Conservation (phyloP, 1,140 invertebrate species). For the Diorhabda sublineata region DNA sequence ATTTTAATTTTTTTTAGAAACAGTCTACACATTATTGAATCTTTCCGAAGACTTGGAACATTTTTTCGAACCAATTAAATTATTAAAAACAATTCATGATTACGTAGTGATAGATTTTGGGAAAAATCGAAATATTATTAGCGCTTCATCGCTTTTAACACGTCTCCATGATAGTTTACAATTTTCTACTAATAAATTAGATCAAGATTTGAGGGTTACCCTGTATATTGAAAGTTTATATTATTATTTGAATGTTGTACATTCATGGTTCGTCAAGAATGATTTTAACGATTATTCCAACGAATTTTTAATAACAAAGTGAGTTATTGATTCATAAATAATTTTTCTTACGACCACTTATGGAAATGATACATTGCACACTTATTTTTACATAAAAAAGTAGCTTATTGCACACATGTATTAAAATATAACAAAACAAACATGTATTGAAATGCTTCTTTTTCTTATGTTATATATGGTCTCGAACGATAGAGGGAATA, state of each 20-base stretch:
- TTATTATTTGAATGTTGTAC: constrained; percentile 53
- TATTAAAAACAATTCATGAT: constrained; percentile 50
- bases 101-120: constrained; percentile 44
- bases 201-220: constrained; percentile 49
- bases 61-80: constrained; percentile 45
- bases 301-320: constrained; percentile 55
- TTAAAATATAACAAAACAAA: too few relatives aligned
- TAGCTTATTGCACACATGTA: too few relatives aligned
- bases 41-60: constrained; percentile 44
- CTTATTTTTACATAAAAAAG: too few relatives aligned
- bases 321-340: constrained; percentile 20
- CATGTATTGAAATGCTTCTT: too few relatives aligned
- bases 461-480: too few relatives aligned
- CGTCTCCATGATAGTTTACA: constrained; percentile 48
- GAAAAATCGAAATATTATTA: constrained; percentile 42
- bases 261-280: constrained; percentile 54
- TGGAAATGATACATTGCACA: too few relatives aligned
- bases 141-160: constrained; percentile 48
- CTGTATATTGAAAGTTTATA: constrained; percentile 51
- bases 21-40: constrained; percentile 47
- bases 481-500: too few relatives aligned
- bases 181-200: constrained; percentile 46
- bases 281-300: constrained; percentile 51
- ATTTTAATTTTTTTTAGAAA: constrained; percentile 31
- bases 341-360: too few relatives aligned